phyloP scores from a whole-genome alignment of 2,888 invertebrate species.

The Ypsolopha scabrella region DNA sequence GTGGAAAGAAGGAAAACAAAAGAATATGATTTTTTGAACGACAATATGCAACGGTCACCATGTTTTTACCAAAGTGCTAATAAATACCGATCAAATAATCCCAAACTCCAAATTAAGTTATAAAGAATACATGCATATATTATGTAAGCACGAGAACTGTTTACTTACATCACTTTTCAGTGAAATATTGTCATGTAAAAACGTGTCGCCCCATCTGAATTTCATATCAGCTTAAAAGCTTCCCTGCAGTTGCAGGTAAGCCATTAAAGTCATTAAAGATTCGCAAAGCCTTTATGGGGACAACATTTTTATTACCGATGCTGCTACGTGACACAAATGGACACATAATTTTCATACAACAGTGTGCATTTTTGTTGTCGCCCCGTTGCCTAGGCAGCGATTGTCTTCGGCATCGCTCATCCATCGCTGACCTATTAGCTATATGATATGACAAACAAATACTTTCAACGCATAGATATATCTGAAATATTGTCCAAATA shows the following conservation, averaged over 20 bases:
- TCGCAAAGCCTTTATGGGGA: not conserved
- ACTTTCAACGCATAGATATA: slow-evolving; percentile 23
- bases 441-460: slow-evolving; percentile 45
- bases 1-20: too few species aligned
- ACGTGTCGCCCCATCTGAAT: too few species aligned
- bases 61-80: too few species aligned
- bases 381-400: slow-evolving; percentile 43
- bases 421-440: slow-evolving; percentile 50
- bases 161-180: too few species aligned
- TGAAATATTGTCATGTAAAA: too few species aligned
- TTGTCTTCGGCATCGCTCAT: slow-evolving; percentile 55
- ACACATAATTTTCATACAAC: slow-evolving; percentile 12
- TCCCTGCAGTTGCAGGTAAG: not conserved
- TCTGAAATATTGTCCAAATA: slow-evolving; percentile 34
- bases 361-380: slow-evolving; percentile 38
- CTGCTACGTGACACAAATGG: slow-evolving; percentile 5
- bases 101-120: too few species aligned
- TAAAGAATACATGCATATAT: too few species aligned
- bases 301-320: not conserved
- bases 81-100: too few species aligned
- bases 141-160: too few species aligned
- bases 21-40: too few species aligned
- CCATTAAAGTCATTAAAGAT: not conserved
- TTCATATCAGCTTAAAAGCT: too few species aligned
- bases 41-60: too few species aligned